These are phyloP conservation scores for Cordilura impudica DNA, from an alignment of 2,888 invertebrate genomes.

Conservation along the genomic window DNA sequence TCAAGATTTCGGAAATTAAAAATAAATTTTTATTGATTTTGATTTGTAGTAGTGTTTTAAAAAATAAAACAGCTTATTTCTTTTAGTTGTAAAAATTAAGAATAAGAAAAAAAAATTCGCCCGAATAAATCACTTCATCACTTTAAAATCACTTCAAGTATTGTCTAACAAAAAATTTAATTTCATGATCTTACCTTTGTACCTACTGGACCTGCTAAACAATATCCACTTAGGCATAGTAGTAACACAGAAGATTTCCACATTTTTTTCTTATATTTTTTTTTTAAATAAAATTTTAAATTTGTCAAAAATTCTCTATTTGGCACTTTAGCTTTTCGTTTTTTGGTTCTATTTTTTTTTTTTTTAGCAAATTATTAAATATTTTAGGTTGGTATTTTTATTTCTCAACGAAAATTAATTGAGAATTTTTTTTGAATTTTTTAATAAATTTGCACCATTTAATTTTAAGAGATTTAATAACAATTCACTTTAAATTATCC, in stretches of 20 bases:
- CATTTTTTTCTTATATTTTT: slow-evolving; percentile 65
- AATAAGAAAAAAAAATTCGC: too few species aligned
- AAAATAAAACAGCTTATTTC: too few species aligned
- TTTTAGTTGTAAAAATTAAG: too few species aligned
- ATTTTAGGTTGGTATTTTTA: slow-evolving; percentile 22
- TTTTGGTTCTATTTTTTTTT: slow-evolving; percentile 15
- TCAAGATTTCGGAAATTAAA: too few species aligned
- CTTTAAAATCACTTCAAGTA: too few species aligned
- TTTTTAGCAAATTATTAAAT: slow-evolving; percentile 26
- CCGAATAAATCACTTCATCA: too few species aligned
- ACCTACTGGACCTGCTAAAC: slow-evolving; percentile 72
- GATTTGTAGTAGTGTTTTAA: too few species aligned
- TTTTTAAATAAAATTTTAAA: slow-evolving; percentile 22
- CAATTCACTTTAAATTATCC: slow-evolving; percentile 32
- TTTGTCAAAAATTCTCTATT: slow-evolving; percentile 32
- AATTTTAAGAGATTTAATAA: slow-evolving; percentile 10
- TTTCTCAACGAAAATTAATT: slow-evolving; percentile 36
- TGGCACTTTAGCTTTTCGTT: slow-evolving; percentile 62
- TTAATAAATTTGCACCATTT: not conserved
- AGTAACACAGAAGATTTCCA: slow-evolving; percentile 71
- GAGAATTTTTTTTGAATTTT: slow-evolving; percentile 15
- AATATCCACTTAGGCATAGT: slow-evolving; percentile 70
- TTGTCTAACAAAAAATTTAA: too few species aligned
- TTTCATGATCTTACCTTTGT: slow-evolving; percentile 71
- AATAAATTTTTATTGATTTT: too few species aligned